These are phyloP conservation scores for Stenoptilia bipunctidactyla DNA, from an alignment of 2,888 invertebrate genomes.

Conservation along the genomic window DNA sequence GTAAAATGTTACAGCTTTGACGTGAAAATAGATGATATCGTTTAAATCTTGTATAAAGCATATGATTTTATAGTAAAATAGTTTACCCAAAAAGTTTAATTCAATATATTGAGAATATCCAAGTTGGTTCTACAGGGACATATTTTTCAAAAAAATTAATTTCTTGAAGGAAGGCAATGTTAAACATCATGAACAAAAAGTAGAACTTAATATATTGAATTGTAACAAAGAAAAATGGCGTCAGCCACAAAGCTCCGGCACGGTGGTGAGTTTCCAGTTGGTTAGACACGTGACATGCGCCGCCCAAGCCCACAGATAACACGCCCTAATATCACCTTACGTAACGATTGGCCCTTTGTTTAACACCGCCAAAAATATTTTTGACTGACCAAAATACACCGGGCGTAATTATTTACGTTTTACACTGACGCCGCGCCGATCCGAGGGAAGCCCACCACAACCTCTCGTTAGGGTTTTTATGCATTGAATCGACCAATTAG, in stretches of 20 bases:
- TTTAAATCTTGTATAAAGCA: no score
- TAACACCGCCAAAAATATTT: slow-evolving; percentile 32
- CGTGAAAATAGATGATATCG: no score
- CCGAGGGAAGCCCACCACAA: slow-evolving; percentile 21
- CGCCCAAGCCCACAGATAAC: slow-evolving; percentile 46
- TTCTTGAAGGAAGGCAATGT: no score
- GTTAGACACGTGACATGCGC: slow-evolving; percentile 45
- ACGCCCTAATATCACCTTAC: slow-evolving; percentile 42
- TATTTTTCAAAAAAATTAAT: no score
- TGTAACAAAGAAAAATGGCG: slow-evolving; percentile 46
- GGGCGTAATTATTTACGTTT: slow-evolving; percentile 32
- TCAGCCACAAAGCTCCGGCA: slow-evolving; percentile 25
- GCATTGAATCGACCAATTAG: slow-evolving; percentile 59
- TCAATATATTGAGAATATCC: no score
- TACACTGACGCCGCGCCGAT: slow-evolving; percentile 35
- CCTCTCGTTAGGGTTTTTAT: slow-evolving; percentile 34
- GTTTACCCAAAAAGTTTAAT: no score
- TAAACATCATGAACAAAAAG: no score
- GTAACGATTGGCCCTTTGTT: slow-evolving; percentile 41
- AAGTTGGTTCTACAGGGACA: no score
- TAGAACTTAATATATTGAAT: no score
- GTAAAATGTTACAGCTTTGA: no score
- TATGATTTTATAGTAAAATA: no score
- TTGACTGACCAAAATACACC: slow-evolving; percentile 20
- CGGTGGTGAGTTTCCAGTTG: slow-evolving; percentile 47